Conservation (phyloP, 2,797 vertebrate genomes). For the Synaphobranchus kaupii region DNA sequence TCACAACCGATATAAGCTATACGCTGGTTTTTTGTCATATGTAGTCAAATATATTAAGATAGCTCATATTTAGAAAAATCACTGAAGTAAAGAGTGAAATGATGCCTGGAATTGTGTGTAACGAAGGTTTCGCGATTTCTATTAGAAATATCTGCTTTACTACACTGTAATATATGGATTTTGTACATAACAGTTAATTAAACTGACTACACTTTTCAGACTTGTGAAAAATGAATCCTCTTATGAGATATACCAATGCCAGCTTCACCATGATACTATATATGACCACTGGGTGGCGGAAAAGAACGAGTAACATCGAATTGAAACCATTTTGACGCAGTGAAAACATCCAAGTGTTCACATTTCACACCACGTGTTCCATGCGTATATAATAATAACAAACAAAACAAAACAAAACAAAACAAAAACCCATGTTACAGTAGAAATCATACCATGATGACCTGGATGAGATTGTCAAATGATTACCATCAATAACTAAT, state of each 20-base stretch:
- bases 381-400: slow-evolving; percentile 23
- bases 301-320: slow-evolving; percentile 22
- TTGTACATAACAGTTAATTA: slow-evolving; percentile 15
- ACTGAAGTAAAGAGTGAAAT: not conserved
- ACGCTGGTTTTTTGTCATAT: not conserved
- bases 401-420: slow-evolving; percentile 28
- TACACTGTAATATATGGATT: slow-evolving; percentile 19
- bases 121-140: not conserved
- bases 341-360: slow-evolving; percentile 24
- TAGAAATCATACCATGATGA: slow-evolving; percentile 14
- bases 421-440: slow-evolving; percentile 12
- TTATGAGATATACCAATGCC: not conserved
- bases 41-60: not conserved
- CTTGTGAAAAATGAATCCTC: not conserved
- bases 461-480: not conserved
- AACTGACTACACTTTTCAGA: slow-evolving; percentile 17
- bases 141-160: not conserved
- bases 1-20: not conserved
- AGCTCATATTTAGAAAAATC: not conserved
- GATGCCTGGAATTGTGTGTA: not conserved
- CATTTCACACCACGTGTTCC: slow-evolving; percentile 24
- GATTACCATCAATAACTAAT: not conserved
- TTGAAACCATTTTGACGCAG: not conserved
- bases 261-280: slow-evolving; percentile 37
- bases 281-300: slow-evolving; percentile 40